Percentiles rank a stretch among this genome's conserved stretches.
Evolutionary conservation across 2,888 invertebrate species (phyloP).

Genomic region (Cerceris ruficornis): DNA sequence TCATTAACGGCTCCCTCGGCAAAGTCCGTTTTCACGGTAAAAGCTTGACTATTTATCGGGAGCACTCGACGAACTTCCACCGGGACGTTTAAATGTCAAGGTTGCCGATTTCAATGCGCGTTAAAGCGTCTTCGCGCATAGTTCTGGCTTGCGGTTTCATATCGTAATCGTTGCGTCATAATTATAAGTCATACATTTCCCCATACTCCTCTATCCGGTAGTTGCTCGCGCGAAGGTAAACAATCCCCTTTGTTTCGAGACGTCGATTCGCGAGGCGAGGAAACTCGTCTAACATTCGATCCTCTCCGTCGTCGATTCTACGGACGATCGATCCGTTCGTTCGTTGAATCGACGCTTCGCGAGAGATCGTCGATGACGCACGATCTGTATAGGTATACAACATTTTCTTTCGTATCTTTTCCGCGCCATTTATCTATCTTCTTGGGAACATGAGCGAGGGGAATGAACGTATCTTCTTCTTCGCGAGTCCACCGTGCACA

Average conservation of each 20-base stretch:
- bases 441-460: not conserved
- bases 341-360: not conserved
- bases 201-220: not conserved
- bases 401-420: too few species aligned
- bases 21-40: not conserved
- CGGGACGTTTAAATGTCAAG: slow-evolving; percentile 56
- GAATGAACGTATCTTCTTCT: slow-evolving; percentile 13
- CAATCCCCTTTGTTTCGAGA: slow-evolving; percentile 30
- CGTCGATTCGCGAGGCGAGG: slow-evolving; percentile 10
- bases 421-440: too few species aligned
- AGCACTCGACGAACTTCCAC: slow-evolving; percentile 25
- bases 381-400: not conserved
- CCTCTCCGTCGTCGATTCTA: slow-evolving; percentile 23
- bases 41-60: not conserved
- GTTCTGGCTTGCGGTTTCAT: slow-evolving; percentile 43
- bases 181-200: slow-evolving; percentile 27
- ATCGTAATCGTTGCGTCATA: slow-evolving; percentile 55
- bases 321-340: not conserved
- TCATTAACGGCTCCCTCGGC: not conserved
- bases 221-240: slow-evolving; percentile 11
- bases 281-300: slow-evolving; percentile 24
- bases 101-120: slow-evolving; percentile 40
- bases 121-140: slow-evolving; percentile 29
- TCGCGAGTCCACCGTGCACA: slow-evolving; percentile 1
- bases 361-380: not conserved